Base-by-base conservation (phyloP, 2,113 vertebrate genomes). In the Nothoprocta pentlandii region DNA sequence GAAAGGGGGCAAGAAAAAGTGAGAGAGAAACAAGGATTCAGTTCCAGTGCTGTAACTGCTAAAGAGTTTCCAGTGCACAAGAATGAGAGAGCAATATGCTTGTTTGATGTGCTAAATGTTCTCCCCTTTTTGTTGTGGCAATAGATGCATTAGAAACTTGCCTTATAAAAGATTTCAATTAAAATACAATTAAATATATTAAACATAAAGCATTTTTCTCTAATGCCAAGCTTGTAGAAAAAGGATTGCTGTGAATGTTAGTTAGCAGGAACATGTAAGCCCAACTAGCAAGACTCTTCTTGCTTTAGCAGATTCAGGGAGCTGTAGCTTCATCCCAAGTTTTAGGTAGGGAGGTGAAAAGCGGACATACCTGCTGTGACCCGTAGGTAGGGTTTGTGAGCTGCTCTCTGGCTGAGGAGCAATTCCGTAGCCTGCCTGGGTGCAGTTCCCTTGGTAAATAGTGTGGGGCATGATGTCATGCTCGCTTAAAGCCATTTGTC, bases 401-500 rank as follows among this genome's bases (percentile, higher is more conserved):
- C 11, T 26, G 3, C 2, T 25, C 39, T 4, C 0, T 0, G 78
- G 19, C 49, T 5, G 80, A 9, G 46, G 67, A 62, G 85, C 47
- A 58, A 12, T 5, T 58, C 77, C 28, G 14, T 63, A 89, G 88
- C 85, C 62, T 79, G 13, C 0, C 69, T 30, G 12, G 12, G 4
- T 42, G 92, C 2, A 54, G 66, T 2, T 89, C 53, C 90, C 69
- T 66, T 89, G 76, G 74, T 95, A 81, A 95, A 92, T 44, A 80
- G 66, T 0, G 20, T 6, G 58, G 73, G 68, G 12, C 82, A 93
- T 92, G 92, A 93, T 87, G 92, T 95, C 92, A 95, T 70, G 3
- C 74, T 54, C 75, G 85, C 85, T 95, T 53, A 16, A 70, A 93
- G 77, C 80, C 46, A 90, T 93, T 90, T 93, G 85, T 93, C 90